These are phyloP conservation scores for Batillaria attramentaria DNA, from an alignment of 1,140 invertebrate genomes.

Conservation along the genomic window DNA sequence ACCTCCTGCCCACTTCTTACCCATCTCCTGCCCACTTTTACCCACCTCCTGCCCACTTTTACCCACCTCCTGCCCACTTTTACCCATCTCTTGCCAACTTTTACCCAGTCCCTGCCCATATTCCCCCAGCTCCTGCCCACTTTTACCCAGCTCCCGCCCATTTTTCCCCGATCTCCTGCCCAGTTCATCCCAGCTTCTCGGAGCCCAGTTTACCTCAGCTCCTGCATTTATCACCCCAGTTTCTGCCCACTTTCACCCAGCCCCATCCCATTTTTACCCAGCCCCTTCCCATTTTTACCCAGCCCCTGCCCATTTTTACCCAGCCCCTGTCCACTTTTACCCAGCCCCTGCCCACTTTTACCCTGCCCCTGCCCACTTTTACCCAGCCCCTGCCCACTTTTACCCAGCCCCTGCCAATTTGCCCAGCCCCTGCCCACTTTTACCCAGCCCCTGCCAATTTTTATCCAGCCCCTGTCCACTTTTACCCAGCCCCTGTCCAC, in stretches of 20 bases:
- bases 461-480: not conserved
- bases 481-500: not conserved
- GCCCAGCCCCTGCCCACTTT: not conserved
- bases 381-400: too few species aligned
- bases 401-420: not conserved
- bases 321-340: not conserved
- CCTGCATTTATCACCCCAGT: not conserved
- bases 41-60: not conserved
- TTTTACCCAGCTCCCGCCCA: too few species aligned
- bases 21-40: not conserved
- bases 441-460: not conserved
- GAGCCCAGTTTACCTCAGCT: not conserved
- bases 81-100: not conserved
- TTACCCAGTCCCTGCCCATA: not conserved
- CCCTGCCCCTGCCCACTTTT: too few species aligned
- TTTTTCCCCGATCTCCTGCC: too few species aligned
- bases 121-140: not conserved
- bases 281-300: not conserved
- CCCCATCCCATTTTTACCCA: not conserved
- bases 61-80: not conserved
- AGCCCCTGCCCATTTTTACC: not conserved
- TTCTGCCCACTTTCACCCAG: not conserved
- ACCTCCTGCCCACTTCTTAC: not conserved
- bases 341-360: too few species aligned
- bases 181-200: not conserved